Percentiles rank a stretch among this genome's conserved stretches.
Conservation (phyloP, 1,140 invertebrate genomes). For the Achroia grisella region DNA sequence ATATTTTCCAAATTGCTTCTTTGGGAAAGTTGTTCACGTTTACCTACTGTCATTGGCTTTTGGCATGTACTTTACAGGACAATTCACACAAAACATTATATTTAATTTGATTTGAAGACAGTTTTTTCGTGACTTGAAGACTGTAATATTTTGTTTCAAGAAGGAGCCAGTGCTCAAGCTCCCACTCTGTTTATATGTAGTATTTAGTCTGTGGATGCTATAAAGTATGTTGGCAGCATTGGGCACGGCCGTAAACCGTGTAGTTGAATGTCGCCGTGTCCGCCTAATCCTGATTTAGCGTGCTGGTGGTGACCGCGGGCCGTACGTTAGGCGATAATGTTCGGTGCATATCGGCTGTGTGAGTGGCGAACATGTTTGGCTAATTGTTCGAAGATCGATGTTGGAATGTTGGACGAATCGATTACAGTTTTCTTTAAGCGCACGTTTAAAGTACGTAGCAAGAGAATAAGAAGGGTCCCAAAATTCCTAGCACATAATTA, state of each 20-base stretch:
- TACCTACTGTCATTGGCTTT: no score
- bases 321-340: constrained; percentile 50
- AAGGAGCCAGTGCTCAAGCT: no score
- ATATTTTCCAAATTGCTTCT: no score
- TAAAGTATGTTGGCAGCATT: constrained; percentile 55
- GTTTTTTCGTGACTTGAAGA: constrained; percentile 9
- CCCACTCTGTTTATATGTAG: no score
- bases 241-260: constrained; percentile 42
- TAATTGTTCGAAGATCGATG: no score
- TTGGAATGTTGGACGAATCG: no score
- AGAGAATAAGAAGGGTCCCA: no score
- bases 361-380: background rate
- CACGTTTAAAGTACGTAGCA: no score
- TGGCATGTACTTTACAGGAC: background rate
- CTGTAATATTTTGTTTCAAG: background rate
- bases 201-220: no score
- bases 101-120: background rate
- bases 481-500: no score
- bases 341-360: constrained; percentile 19
- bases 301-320: constrained; percentile 26
- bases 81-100: background rate
- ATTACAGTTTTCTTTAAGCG: no score
- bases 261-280: constrained; percentile 50
- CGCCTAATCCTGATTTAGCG: constrained; percentile 65
- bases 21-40: no score